Evolutionary conservation across 2,113 vertebrate species (phyloP).

Genomic region (Albula glossodonta): DNA sequence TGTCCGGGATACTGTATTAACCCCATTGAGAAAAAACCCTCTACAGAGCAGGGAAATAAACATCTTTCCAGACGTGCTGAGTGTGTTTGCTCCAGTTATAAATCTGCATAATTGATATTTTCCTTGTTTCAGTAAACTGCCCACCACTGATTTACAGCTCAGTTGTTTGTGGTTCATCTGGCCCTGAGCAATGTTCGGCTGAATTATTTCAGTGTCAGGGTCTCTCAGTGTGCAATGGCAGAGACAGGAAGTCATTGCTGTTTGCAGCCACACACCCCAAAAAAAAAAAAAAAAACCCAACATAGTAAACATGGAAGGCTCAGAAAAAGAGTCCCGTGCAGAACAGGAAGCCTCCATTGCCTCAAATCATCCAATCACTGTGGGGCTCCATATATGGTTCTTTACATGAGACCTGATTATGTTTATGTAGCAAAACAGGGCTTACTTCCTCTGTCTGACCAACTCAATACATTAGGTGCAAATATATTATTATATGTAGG

Average conservation of each 20-base stretch:
- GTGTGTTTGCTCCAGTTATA: background rate
- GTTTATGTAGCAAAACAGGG: background rate
- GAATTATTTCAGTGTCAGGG: background rate
- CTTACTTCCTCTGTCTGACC: background rate
- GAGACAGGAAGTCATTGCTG: conserved; percentile 16
- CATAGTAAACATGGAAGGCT: background rate
- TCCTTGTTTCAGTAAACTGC: background rate
- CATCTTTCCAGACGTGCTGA: background rate
- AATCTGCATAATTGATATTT: background rate
- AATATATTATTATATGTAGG: background rate
- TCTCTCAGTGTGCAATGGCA: background rate
- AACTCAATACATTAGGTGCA: background rate
- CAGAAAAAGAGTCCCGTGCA: background rate
- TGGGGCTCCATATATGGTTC: conserved; percentile 26
- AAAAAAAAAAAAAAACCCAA: background rate
- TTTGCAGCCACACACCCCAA: background rate
- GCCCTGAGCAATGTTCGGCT: background rate
- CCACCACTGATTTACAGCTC: background rate
- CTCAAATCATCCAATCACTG: background rate
- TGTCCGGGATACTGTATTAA: background rate
- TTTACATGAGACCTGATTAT: background rate
- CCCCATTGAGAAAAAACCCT: background rate
- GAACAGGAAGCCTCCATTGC: conserved; percentile 10
- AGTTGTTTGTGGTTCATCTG: background rate
- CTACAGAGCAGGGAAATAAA: background rate